These are phyloP conservation scores for Dasysyrphus tricinctus DNA, from an alignment of 2,888 invertebrate species.

Conservation along the genomic window DNA sequence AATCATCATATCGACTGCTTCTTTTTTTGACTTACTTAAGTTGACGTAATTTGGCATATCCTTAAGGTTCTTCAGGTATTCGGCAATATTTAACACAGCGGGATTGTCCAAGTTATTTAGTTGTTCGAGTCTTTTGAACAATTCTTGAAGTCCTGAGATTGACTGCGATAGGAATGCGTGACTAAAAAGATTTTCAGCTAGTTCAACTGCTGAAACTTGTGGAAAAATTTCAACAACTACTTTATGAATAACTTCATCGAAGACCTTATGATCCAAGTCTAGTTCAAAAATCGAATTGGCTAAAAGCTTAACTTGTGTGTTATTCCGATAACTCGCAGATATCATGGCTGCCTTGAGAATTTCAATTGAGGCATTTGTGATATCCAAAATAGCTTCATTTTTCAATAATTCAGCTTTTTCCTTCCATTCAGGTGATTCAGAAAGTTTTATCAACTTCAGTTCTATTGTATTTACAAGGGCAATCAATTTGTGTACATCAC, in stretches of 20 bases:
- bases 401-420: neutral
- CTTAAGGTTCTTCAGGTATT: neutral
- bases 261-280: neutral
- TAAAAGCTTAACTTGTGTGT: neutral
- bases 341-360: slow-evolving; percentile 15
- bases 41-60: neutral
- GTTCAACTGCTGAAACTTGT: neutral
- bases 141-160: neutral
- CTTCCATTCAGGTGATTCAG: neutral
- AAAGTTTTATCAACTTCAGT: neutral
- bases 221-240: neutral
- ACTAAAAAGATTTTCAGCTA: slow-evolving; percentile 6
- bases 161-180: neutral
- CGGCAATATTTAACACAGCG: slow-evolving; percentile 3
- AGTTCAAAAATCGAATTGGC: neutral
- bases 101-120: neutral
- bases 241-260: slow-evolving; percentile 1
- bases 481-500: slow-evolving; percentile 9
- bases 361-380: neutral
- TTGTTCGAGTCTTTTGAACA: neutral
- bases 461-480: slow-evolving; percentile 1
- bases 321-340: neutral
- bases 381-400: neutral
- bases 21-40: neutral
- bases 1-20: neutral